Percentiles rank a stretch among this genome's conserved stretches.
phyloP scores from a whole-genome alignment of 2,888 invertebrate genomes.

The Ceramica pisi region DNA sequence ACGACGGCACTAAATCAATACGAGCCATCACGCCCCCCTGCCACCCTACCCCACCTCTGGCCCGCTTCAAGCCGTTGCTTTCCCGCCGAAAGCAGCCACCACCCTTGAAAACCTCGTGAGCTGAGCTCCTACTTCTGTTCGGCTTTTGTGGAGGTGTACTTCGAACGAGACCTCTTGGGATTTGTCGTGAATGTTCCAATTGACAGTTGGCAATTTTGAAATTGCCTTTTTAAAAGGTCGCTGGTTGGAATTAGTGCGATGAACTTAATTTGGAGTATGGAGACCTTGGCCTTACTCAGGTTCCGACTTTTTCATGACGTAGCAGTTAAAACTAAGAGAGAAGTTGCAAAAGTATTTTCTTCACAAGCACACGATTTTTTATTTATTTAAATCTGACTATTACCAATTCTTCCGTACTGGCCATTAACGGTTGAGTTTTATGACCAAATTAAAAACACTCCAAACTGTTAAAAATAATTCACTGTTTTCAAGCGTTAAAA shows the following conservation, averaged over 20 bases:
- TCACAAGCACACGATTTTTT: background rate
- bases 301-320: background rate
- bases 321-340: too few relatives aligned
- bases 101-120: constrained; percentile 91
- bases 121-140: constrained; percentile 91
- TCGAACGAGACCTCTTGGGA: constrained; percentile 88
- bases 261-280: constrained; percentile 19
- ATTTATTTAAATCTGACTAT: background rate
- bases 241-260: constrained; percentile 50
- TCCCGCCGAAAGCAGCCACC: constrained; percentile 90
- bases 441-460: constrained; percentile 36
- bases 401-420: background rate
- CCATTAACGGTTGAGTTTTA: constrained; percentile 10
- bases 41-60: constrained; percentile 71
- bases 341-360: background rate
- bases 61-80: constrained; percentile 83
- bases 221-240: constrained; percentile 75
- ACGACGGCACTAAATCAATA: constrained; percentile 92
- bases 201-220: constrained; percentile 87
- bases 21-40: constrained; percentile 89
- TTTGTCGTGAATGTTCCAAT: constrained; percentile 85
- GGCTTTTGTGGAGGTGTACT: constrained; percentile 90
- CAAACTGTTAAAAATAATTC: constrained; percentile 35
- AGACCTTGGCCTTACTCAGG: constrained; percentile 13
- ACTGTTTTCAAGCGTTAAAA: constrained; percentile 80